Evolutionary conservation across 2,797 vertebrate species (phyloP).

Genomic region (Otolemur crassicaudatus): DNA sequence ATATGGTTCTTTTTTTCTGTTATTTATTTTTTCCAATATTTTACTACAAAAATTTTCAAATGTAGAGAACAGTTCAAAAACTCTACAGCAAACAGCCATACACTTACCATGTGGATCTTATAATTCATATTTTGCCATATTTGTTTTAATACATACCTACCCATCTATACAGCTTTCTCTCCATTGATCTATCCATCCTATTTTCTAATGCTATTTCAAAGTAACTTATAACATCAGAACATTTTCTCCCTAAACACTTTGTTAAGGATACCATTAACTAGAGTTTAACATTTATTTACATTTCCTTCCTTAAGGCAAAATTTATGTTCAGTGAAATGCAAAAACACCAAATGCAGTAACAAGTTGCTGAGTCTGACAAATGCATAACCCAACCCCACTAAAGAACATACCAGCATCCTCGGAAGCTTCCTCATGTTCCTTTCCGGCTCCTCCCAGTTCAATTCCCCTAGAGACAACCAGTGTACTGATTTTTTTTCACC

Average conservation of each 20-base stretch:
- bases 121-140: not conserved
- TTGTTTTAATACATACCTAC: not conserved
- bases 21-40: slow-evolving; percentile 50
- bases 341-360: slow-evolving; percentile 18
- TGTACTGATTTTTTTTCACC: not conserved
- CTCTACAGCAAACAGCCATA: not conserved
- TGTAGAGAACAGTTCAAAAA: slow-evolving; percentile 19
- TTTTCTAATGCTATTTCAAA: slow-evolving; percentile 29
- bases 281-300: slow-evolving; percentile 32
- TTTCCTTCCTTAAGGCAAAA: slow-evolving; percentile 36
- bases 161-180: not conserved
- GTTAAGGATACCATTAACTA: not conserved
- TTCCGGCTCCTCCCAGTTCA: not conserved
- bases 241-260: not conserved
- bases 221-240: slow-evolving; percentile 22
- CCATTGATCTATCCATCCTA: not conserved
- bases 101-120: not conserved
- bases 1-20: not conserved
- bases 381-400: not conserved
- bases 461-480: not conserved
- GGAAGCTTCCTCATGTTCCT: not conserved
- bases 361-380: slow-evolving; percentile 32
- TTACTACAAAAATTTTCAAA: slow-evolving; percentile 24
- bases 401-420: not conserved
- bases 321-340: slow-evolving; percentile 32